phyloP scores from a whole-genome alignment of 2,888 invertebrate genomes.

The Pristionchus entomophagus region DNA sequence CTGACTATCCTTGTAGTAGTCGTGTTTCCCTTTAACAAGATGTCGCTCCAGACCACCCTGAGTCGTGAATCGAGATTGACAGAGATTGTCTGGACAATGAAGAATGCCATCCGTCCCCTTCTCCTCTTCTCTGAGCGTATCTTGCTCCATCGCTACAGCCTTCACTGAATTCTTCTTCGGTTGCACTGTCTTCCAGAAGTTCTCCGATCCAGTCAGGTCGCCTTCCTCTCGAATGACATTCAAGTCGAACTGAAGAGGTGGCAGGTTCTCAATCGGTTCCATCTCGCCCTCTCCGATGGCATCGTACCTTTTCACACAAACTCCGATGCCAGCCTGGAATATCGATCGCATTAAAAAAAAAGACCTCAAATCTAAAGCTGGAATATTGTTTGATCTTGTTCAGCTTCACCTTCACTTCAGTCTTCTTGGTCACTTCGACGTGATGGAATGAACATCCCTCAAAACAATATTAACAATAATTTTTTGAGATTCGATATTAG shows the following conservation, averaged over 20 bases:
- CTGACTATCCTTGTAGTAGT: background rate
- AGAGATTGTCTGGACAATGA: background rate
- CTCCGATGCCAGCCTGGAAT: background rate
- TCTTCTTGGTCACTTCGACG: background rate
- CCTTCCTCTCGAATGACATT: background rate
- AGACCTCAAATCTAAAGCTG: background rate
- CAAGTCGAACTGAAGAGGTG: background rate
- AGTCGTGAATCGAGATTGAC: background rate
- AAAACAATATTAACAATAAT: background rate
- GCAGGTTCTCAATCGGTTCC: background rate
- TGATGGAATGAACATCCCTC: background rate
- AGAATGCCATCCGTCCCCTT: background rate
- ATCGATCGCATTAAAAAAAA: background rate
- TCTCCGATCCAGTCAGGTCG: background rate
- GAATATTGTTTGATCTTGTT: background rate
- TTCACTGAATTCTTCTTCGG: background rate
- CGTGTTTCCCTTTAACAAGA: background rate
- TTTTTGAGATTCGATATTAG: no score
- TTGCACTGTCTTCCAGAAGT: background rate
- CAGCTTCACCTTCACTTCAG: background rate
- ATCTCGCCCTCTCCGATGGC: background rate
- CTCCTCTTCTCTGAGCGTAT: background rate
- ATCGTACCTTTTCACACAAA: background rate
- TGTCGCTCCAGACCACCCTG: background rate
- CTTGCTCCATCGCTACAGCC: background rate